Evolutionary conservation across 2,113 vertebrate genomes (phyloP), one percentile per base, ranked within the genome.

Genomic region (Gallinago paraguaiae): DNA sequence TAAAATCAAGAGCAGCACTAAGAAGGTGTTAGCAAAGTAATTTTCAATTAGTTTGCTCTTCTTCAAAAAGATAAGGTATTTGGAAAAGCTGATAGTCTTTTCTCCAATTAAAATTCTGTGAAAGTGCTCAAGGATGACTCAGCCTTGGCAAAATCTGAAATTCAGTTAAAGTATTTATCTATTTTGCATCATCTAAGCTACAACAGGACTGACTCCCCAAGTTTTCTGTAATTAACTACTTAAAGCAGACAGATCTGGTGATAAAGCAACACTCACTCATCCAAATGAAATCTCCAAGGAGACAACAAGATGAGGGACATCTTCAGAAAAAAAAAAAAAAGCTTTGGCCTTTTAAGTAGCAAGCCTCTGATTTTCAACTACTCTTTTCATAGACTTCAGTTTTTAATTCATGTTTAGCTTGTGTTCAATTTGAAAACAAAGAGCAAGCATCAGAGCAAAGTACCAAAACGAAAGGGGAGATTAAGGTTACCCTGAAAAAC

Each of bases 11-110:
- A 60, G 33, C 33, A 69, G 54, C n/a, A 76, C 18, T 25, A 31
- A 80, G 11, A 0, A 1, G 0, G 0, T 64, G 23, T 37, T 74
- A 43, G 72, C 48, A 59, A 81, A 82, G 17, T 16, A 20, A 41
- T 61, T 72, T 95, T 50, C 50, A 48, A 24, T 72, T 76, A 23
- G 24, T 61, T 50, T 71, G 35, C 10, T 72, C 33, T n/a, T 68
- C 24, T 82, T 91, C 11, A 63, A 64, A 82, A 75, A 90, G 20
- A 48, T 17, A 28, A 86, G 17, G 30, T 59, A 54, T 68, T 57
- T 76, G 14, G 17, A 92, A 75, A 83, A 71, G 41, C 39, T 77
- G n/a, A 65, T 23, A 51, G 15, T 46, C 53, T 80, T 86, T 50
- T 59, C 59, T 59, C 59, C 50, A 71, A 61, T 83, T 61, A 65